Evolutionary conservation across 2,888 invertebrate genomes (phyloP).

Genomic region (Celastrina argiolus): DNA sequence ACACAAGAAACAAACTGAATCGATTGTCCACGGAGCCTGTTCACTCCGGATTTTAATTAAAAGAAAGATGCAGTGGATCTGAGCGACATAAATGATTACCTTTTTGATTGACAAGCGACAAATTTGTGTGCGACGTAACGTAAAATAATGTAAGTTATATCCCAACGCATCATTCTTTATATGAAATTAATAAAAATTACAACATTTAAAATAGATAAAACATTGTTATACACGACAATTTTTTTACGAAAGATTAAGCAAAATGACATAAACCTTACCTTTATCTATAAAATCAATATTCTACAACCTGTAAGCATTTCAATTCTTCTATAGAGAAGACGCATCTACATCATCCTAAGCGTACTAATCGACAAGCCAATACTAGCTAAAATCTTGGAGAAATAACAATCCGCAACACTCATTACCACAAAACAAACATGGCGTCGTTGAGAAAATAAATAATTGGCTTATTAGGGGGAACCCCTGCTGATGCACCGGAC

Average conservation of each 20-base stretch:
- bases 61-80: conserved; percentile 36
- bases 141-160: not conserved
- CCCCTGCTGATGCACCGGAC: conserved; percentile 62
- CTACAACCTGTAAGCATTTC: too few relatives aligned
- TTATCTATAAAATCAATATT: too few relatives aligned
- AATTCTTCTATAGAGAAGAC: too few relatives aligned
- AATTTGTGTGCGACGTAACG: conserved; percentile 27
- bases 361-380: too few relatives aligned
- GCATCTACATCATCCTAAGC: too few relatives aligned
- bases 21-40: conserved; percentile 44
- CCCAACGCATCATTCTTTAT: too few relatives aligned
- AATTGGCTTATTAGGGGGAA: conserved; percentile 40
- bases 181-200: too few relatives aligned
- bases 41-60: conserved; percentile 43
- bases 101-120: conserved; percentile 42
- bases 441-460: conserved; percentile 34
- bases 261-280: too few relatives aligned
- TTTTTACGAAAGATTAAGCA: too few relatives aligned
- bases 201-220: too few relatives aligned
- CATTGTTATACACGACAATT: too few relatives aligned
- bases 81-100: conserved; percentile 30
- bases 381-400: conserved; percentile 13
- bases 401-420: conserved; percentile 7
- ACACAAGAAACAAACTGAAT: conserved; percentile 50
- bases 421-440: conserved; percentile 26